Base-by-base conservation (phyloP, 2,797 vertebrate genomes). In the Ptychobarbus kaznakovi region DNA sequence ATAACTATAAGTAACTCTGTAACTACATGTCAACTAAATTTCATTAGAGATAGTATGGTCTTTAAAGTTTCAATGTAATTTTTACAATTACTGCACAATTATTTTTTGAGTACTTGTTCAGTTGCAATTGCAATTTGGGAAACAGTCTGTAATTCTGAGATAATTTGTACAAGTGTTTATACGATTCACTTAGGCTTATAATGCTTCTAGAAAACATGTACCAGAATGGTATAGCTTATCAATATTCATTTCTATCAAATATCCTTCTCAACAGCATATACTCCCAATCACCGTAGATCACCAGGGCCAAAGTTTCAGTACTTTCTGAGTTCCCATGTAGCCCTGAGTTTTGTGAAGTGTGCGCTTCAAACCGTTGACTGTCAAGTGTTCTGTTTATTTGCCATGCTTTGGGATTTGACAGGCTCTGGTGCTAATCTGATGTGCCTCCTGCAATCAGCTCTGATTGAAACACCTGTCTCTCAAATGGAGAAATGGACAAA, bases 381-480 rank as follows among this genome's bases (percentile, higher is more conserved):
- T 88, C 83, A 73, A 85, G 80, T 73, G 70, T 77, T 82, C 56
- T 85, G 83, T 85, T 88, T 82, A 88, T 78, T 65, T 69, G 46
- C 38, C 70, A 81, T 46, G 49, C 49, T 84, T 53, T 63, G 76
- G 65, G 78, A 49, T 85, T 81, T 81, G 72, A 81, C 79, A 74
- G 66, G 79, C 44, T 69, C 77, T 74, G 66, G 70, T 56, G 72
- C 16, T 75, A 76, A 81, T 65, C 44, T 78, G 80, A 79, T 66
- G 80, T 56, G 75, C 35, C 78, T 90, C 73, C 56, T 88, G 88
- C 89, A 93, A 91, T 93, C 91, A 93, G 90, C 76, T 83, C 69
- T 92, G 91, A 93, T 93, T 93, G 88, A 88, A 90, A 91, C 87
- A 84, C 80, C 83, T 86, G 78, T 82, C 74, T 87, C 90, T 90